Base-by-base conservation (phyloP, 2,797 vertebrate species). In the Pempheris klunzingeri region DNA sequence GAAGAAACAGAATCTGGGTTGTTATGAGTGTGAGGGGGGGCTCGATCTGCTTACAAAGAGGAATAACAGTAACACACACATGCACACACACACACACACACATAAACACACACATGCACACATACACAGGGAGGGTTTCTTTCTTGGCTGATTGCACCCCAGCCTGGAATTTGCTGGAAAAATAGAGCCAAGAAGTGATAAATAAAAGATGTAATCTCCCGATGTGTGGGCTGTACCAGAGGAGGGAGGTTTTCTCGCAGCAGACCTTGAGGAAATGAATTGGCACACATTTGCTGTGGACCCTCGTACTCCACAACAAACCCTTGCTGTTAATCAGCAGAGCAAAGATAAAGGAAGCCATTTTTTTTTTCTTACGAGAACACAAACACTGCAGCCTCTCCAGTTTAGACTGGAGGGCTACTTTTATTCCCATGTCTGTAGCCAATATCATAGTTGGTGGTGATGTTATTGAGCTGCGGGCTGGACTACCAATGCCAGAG, bases 131-230 rank as follows among this genome's bases (percentile, higher is more conserved):
- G 96, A 96, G 96, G 95, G 94, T 94, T 96, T 96, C 88, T 94
- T 96, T 96, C 86, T 96, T 95, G 96, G 96, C 96, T 96, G 96
- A 96, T 97, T 97, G 95, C 95, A 93, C 95, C 95, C 95, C 92
- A 92, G 93, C 92, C 92, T 95, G 96, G 97, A 98, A 98, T 99
- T 97, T 95, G 88, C 94, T 95, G 96, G 96, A 95, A 91, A 97
- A 97, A 96, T 96, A 96, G 96, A 97, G 96, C 95, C 95, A 95
- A 96, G 92, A 92, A 93, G 94, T 62, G 95, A 97, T 98, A 97
- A 97, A 98, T 97, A 98, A 98, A 98, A 98, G 96, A 97, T 97
- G 96, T 95, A 96, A 92, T 98, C 96, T 93, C 90, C 92, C 82
- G 93, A 92, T 85, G 87, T 87, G 80, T 88, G 89, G 83, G 83